phyloP scores from a whole-genome alignment of 2,888 invertebrate genomes.

The Fissipunctia ypsillon region DNA sequence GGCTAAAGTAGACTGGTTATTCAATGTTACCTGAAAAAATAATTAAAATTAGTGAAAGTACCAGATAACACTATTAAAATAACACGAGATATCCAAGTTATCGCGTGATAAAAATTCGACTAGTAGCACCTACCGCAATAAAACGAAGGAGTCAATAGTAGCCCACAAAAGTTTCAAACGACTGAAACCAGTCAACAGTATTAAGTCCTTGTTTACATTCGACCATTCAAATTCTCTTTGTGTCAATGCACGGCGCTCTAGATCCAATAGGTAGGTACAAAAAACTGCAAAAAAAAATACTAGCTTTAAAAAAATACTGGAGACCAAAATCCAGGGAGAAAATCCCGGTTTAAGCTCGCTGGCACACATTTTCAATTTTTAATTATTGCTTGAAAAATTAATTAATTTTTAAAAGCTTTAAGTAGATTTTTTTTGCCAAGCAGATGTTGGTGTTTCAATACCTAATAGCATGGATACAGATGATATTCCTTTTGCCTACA shows the following conservation, averaged over 20 bases:
- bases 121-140: background rate
- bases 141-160: conserved; percentile 3
- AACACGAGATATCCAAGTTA: too few relatives aligned
- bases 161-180: conserved; percentile 31
- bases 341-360: background rate
- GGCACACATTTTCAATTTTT: background rate
- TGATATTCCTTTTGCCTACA: background rate
- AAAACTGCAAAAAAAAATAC: conserved; percentile 1
- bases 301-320: background rate
- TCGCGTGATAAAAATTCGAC: background rate
- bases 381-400: too few relatives aligned
- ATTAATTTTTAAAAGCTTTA: background rate
- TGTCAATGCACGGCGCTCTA: background rate
- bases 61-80: background rate
- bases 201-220: conserved; percentile 44
- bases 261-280: background rate
- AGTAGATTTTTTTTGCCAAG: background rate
- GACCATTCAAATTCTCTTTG: conserved; percentile 48
- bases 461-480: background rate
- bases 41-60: too few relatives aligned
- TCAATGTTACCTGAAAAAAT: too few relatives aligned
- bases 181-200: conserved; percentile 36
- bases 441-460: too few relatives aligned
- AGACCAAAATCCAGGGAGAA: too few relatives aligned
- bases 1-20: too few relatives aligned